phyloP scores from a whole-genome alignment of 2,888 invertebrate species.

The Zonitis immaculata region DNA sequence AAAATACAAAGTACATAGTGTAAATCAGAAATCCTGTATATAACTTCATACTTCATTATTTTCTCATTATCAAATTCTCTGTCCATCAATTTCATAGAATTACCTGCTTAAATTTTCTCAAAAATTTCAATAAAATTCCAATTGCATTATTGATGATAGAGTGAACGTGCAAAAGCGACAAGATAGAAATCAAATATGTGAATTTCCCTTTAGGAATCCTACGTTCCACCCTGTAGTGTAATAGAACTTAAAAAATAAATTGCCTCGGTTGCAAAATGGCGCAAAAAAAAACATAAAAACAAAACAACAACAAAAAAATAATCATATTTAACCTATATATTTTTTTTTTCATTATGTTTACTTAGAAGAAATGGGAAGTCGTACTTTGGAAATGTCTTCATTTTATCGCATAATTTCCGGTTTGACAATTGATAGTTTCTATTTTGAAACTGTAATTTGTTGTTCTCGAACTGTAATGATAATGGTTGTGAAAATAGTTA shows the following conservation, averaged over 20 bases:
- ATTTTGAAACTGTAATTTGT: background rate
- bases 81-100: too few species aligned
- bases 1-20: too few species aligned
- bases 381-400: too few species aligned
- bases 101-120: too few species aligned
- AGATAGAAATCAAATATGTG: background rate
- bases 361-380: too few species aligned
- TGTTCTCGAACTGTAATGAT: too few species aligned
- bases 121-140: background rate
- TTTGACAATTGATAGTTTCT: background rate
- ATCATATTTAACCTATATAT: background rate
- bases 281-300: background rate
- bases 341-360: background rate
- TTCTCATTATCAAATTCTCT: too few species aligned
- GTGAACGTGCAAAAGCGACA: background rate
- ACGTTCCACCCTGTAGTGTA: background rate
- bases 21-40: too few species aligned
- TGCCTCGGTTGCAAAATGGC: background rate
- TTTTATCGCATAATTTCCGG: background rate
- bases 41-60: too few species aligned
- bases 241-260: background rate
- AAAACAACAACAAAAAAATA: background rate
- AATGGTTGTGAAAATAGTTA: too few species aligned
- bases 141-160: background rate
- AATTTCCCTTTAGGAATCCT: background rate